Evolutionary conservation across 2,797 vertebrate species (phyloP).

Genomic region (Chelon labrosus): DNA sequence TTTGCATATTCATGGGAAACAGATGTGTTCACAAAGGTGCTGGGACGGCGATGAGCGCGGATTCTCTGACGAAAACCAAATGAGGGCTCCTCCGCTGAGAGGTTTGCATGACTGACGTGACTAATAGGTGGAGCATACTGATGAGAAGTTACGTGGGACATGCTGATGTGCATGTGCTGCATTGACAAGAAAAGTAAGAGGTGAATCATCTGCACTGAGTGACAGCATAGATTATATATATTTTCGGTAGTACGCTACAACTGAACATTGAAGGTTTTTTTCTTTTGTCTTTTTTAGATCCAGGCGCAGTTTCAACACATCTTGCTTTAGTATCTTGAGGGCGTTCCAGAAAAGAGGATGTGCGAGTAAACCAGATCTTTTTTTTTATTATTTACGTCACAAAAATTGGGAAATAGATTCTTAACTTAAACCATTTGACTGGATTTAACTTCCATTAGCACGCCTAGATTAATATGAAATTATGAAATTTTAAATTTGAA

Average conservation of each 20-base stretch:
- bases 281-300: too few species aligned
- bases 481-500: too few species aligned
- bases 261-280: not conserved
- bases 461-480: too few species aligned
- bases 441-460: too few species aligned
- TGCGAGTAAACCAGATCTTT: not conserved
- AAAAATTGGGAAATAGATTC: too few species aligned
- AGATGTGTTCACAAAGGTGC: constrained; percentile 67
- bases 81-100: constrained; percentile 4
- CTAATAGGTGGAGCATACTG: constrained; percentile 34
- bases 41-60: not conserved
- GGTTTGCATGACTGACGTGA: constrained; percentile 20
- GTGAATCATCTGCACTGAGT: constrained; percentile 15
- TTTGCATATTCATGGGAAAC: constrained; percentile 70
- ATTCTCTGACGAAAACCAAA: constrained; percentile 38
- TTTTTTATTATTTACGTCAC: too few species aligned
- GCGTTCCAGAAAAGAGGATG: not conserved
- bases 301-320: too few species aligned
- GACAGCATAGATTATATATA: constrained; percentile 2
- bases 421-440: too few species aligned
- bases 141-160: constrained; percentile 53
- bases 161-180: constrained; percentile 9
- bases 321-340: not conserved
- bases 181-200: constrained; percentile 6
- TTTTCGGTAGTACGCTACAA: not conserved